Evolutionary conservation across 2,888 invertebrate species (phyloP).

Genomic region (Leucozona laternaria): DNA sequence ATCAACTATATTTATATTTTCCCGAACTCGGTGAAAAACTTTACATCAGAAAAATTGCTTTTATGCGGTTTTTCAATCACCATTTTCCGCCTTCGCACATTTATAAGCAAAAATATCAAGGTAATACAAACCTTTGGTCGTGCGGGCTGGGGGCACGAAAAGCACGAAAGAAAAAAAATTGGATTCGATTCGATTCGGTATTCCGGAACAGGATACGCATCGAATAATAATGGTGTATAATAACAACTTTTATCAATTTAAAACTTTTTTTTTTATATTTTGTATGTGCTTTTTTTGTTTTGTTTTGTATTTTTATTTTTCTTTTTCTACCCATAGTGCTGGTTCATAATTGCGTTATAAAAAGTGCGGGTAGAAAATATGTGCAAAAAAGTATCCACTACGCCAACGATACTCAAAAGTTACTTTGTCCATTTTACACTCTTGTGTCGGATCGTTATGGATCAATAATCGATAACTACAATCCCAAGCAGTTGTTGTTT

Average conservation of each 20-base stretch:
- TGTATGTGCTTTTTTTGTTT: too few species aligned
- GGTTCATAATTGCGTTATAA: constrained; percentile 42
- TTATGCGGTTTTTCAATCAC: constrained; percentile 64
- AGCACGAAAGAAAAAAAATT: background rate
- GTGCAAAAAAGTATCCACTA: constrained; percentile 1
- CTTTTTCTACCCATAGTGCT: background rate
- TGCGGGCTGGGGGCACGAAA: too few species aligned
- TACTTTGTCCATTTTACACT: constrained; percentile 43
- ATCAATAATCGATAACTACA: constrained; percentile 54
- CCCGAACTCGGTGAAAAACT: background rate
- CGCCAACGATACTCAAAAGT: constrained; percentile 22
- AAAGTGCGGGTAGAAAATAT: constrained; percentile 37
- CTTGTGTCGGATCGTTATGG: constrained; percentile 30
- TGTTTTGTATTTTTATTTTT: background rate
- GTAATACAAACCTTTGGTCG: background rate
- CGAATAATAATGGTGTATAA: background rate
- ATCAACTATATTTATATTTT: background rate
- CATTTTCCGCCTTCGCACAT: background rate
- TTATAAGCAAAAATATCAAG: constrained; percentile 40
- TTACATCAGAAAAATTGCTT: constrained; percentile 35
- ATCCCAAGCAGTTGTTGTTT: constrained; percentile 34
- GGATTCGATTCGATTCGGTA: background rate
- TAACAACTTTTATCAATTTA: constrained; percentile 1
- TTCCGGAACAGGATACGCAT: constrained; percentile 1
- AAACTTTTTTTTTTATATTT: constrained; percentile 60